A percentile compares a stretch with the other conserved stretches of the same genome.
These are phyloP conservation scores for Tenthredo notha DNA, from an alignment of 2,888 invertebrate genomes.

Conservation along the genomic window DNA sequence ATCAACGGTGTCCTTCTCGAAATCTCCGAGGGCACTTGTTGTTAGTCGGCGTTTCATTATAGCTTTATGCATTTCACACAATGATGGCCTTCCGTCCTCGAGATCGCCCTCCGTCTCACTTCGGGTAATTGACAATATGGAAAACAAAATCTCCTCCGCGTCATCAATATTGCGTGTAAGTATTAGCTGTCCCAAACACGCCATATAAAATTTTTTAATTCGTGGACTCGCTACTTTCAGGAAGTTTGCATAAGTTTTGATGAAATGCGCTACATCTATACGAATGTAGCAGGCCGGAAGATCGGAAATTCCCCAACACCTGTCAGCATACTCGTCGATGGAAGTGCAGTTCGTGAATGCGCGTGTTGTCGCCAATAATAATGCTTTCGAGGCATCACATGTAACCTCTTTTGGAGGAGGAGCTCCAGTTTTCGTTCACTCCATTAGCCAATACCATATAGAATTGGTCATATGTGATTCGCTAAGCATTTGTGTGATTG, in stretches of 20 bases:
- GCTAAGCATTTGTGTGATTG: neutral
- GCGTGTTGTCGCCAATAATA: neutral
- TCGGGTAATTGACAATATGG: neutral
- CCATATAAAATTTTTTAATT: constrained; percentile 54
- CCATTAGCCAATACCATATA: neutral
- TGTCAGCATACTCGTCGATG: constrained; percentile 17
- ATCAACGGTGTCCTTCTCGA: neutral
- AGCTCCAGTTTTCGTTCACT: neutral
- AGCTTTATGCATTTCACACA: neutral
- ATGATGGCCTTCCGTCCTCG: neutral
- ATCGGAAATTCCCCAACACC: neutral
- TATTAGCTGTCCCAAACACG: constrained; percentile 53
- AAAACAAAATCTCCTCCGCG: neutral
- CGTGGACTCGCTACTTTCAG: constrained; percentile 47
- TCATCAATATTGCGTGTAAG: neutral
- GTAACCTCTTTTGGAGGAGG: constrained; percentile 8
- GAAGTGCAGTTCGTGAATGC: constrained; percentile 5
- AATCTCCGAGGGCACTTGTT: neutral
- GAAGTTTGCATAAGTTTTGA: constrained; percentile 55
- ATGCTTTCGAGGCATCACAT: constrained; percentile 8
- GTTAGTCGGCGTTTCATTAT: neutral
- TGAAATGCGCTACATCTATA: constrained; percentile 59
- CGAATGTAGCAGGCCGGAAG: constrained; percentile 54
- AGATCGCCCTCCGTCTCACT: constrained; percentile 37
- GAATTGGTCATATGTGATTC: neutral